Percentiles rank a stretch among this genome's conserved stretches.
phyloP scores from a whole-genome alignment of 2,888 invertebrate genomes.

The Polymixis lichenea region DNA sequence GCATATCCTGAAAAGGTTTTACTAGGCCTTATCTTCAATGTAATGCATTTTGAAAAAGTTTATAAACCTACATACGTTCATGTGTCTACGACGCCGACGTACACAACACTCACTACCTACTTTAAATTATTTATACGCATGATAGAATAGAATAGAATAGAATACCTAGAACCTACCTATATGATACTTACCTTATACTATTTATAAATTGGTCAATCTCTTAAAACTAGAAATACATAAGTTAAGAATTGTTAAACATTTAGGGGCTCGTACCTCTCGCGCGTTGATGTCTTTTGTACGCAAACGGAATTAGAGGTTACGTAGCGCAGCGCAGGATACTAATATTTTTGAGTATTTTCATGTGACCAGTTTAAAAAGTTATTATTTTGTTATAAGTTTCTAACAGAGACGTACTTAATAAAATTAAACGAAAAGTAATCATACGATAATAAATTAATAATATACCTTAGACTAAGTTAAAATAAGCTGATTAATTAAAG shows the following conservation, averaged over 20 bases:
- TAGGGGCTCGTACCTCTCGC: slow-evolving; percentile 10
- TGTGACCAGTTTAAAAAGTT: neutral
- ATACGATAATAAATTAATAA: neutral
- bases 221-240: neutral
- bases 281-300: slow-evolving; percentile 72
- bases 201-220: neutral
- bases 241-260: slow-evolving; percentile 1
- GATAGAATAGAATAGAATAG: no score
- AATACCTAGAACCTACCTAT: no score
- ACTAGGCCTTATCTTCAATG: neutral
- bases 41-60: neutral
- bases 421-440: neutral
- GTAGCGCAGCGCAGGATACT: slow-evolving; percentile 7
- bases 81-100: no score
- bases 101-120: neutral
- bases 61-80: neutral
- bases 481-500: neutral
- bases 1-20: neutral
- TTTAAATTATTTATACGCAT: neutral
- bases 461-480: neutral
- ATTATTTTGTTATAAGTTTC: neutral
- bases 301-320: neutral
- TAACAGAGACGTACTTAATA: neutral
- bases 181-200: neutral
- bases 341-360: neutral